Evolutionary conservation across 2,113 vertebrate genomes (phyloP).

Genomic region (Edolisoma coerulescens): DNA sequence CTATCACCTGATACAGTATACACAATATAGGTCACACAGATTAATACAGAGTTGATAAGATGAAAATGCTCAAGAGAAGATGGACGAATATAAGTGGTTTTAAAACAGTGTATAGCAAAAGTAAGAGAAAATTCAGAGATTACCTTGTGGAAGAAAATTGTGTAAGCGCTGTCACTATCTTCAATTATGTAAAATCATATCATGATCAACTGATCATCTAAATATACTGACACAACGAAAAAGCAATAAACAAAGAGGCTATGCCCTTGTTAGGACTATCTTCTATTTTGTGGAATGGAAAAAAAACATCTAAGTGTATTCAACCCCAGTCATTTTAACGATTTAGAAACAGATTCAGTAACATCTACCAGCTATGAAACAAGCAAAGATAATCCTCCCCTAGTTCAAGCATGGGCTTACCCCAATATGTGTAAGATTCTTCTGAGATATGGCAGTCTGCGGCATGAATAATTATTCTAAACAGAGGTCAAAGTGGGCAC

Average conservation of each 20-base stretch:
- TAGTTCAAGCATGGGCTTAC: not conserved
- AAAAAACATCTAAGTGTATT: not conserved
- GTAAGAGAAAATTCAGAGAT: not conserved
- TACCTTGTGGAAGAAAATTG: accelerated
- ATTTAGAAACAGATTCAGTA: not conserved
- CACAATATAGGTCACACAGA: not conserved
- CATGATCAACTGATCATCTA: not conserved
- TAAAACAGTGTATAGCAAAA: not conserved
- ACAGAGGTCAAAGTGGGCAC: not conserved
- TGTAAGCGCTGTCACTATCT: not conserved
- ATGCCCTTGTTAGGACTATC: not conserved
- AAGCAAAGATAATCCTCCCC: not conserved
- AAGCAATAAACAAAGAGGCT: not conserved
- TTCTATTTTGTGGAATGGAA: not conserved
- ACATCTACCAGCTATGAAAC: not conserved
- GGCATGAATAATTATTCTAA: not conserved
- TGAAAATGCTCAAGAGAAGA: not conserved
- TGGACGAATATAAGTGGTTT: not conserved
- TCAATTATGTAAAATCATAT: not conserved
- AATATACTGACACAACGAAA: not conserved
- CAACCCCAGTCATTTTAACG: not conserved
- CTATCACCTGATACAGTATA: not conserved
- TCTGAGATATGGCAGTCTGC: not conserved
- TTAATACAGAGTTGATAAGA: not conserved
- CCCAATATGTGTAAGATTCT: not conserved